Evolutionary conservation across 2,797 vertebrate genomes (phyloP), one percentile per base, ranked within the genome.

Genomic region (Anabas testudineus): DNA sequence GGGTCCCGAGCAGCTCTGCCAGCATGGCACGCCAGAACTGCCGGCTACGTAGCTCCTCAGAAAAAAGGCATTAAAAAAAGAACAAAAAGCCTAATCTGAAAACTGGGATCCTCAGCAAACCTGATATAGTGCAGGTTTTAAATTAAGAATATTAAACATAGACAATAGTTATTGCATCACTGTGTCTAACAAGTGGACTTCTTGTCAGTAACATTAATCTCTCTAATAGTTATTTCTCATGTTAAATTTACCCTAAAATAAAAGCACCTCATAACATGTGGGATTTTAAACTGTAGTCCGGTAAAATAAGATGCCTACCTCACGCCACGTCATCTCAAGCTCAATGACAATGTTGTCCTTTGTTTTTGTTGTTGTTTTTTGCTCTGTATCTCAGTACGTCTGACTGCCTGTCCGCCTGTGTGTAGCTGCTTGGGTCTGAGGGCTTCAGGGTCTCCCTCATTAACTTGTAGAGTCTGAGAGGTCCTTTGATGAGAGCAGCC

Each of bases 1-100:
- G 76, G 2, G 94, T 95, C 41, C 94, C 95, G 0, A 86, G 68
- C 39, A 92, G 83, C 90, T 96, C 95, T 0, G 90, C 93, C 64
- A 95, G 76, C 32, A 93, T 70, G 30, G 90, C 88, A 24, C 81
- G 92, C 95, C 95, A 96, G 88, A 96, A 96, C 78, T 78, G 75
- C 19, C 93, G 73, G 41, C 92, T 93, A 42, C 76, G 90, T 57
- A 96, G 88, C 88, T 96, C 89, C 94, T 95, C 83, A 3, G 68
- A 65, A 48, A 30, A 19, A 48, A 82, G 59, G 30, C 16, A 10
- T 22, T 43, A 36, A 1, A 8, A 12, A 15, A 15, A 48, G 10
- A 22, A 18, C n/a, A n/a, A 51, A 56, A 36, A 66, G 43, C 32
- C 24, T 3, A 19, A 37, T 28, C 26, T 4, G 9, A 19, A 37